Evolutionary conservation across 2,888 invertebrate species (phyloP).

Genomic region (Tipula helvola): DNA sequence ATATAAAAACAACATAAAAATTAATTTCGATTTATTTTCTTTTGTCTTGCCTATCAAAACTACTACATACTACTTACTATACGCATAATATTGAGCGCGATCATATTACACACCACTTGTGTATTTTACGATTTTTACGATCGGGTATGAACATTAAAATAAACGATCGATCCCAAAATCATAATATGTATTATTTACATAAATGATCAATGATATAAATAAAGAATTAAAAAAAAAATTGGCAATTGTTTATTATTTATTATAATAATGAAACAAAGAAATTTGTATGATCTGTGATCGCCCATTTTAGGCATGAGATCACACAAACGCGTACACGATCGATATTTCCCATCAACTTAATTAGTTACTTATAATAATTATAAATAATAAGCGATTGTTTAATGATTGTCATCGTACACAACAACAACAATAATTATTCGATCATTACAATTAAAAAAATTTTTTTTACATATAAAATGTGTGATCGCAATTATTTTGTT

Average conservation of each 20-base stretch:
- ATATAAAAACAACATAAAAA: not conserved
- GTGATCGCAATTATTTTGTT: not conserved
- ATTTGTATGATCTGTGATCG: not conserved
- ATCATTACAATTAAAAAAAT: not conserved
- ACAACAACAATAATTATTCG: not conserved
- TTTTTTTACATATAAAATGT: no score
- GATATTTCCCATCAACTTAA: not conserved
- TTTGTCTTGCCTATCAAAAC: not conserved
- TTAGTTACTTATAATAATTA: not conserved
- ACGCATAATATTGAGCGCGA: not conserved
- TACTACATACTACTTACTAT: no score
- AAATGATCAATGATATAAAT: not conserved
- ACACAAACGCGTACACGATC: not conserved
- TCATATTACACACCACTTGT: not conserved
- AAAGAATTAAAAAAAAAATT: not conserved
- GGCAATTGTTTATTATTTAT: not conserved
- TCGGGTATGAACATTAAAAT: not conserved
- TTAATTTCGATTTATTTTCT: not conserved
- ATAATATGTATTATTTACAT: not conserved
- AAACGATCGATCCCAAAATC: not conserved
- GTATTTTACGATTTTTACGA: not conserved
- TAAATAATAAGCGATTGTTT: not conserved
- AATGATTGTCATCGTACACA: not conserved
- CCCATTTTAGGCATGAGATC: not conserved
- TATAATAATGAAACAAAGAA: not conserved